A percentile compares a stretch with the other conserved stretches of the same genome.
These are phyloP conservation scores for Gryllus bimaculatus DNA, from an alignment of 1,140 invertebrate genomes.

Conservation along the genomic window DNA sequence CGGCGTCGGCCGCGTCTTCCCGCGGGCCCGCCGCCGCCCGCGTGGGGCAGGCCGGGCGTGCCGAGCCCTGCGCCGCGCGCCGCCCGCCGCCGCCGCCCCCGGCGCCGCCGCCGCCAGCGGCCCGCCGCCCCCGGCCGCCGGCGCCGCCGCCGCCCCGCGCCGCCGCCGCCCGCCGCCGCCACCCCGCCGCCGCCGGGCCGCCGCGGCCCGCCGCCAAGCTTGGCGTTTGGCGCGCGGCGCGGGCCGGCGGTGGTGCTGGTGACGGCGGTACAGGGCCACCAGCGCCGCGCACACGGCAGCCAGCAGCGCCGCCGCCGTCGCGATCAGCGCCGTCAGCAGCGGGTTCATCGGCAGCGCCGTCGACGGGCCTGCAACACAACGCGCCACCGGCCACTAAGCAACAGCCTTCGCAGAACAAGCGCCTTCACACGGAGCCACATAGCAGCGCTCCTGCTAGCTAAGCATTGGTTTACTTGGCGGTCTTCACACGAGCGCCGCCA, in stretches of 20 bases:
- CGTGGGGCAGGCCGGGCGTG: constrained; percentile 42
- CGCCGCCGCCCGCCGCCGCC: neutral
- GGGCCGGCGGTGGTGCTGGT: constrained; percentile 26
- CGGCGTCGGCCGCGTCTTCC: constrained; percentile 9
- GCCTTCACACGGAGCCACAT: no score
- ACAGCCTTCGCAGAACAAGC: no score
- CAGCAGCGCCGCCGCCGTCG: constrained; percentile 56
- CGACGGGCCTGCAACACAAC: constrained; percentile 36
- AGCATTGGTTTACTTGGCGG: no score
- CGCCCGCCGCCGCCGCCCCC: constrained; percentile 56
- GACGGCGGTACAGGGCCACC: constrained; percentile 54
- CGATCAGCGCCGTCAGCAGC: constrained; percentile 57
- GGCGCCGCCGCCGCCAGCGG: constrained; percentile 27
- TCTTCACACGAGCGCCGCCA: no score
- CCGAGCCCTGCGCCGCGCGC: constrained; percentile 59
- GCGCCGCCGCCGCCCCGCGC: constrained; percentile 26
- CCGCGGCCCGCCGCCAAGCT: neutral
- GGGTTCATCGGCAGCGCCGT: constrained; percentile 54
- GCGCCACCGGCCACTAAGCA: no score
- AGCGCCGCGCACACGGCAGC: constrained; percentile 60
- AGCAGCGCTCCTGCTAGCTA: no score
- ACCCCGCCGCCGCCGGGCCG: neutral
- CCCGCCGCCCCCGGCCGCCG: constrained; percentile 26
- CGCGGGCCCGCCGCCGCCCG: neutral
- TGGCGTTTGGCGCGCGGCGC: neutral